Conservation (phyloP, 2,797 vertebrate genomes). For the Adelosebastes latens region DNA sequence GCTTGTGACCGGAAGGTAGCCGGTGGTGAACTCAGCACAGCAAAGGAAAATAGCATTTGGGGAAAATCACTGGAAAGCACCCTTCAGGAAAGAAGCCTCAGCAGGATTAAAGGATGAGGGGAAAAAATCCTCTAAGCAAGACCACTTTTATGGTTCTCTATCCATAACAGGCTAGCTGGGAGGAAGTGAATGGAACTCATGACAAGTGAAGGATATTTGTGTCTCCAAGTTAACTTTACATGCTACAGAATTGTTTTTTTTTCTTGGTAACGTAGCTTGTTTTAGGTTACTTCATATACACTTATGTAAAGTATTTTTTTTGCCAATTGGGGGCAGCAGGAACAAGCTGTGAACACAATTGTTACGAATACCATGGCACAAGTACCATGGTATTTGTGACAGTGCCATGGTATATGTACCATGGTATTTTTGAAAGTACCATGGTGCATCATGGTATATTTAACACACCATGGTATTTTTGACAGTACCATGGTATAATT, state of each 20-base stretch:
- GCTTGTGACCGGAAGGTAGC: conserved; percentile 18
- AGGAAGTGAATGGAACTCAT: background rate
- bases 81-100: conserved; percentile 12
- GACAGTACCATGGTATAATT: too few species aligned
- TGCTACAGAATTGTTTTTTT: background rate
- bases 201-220: background rate
- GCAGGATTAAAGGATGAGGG: conserved; percentile 13
- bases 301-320: background rate
- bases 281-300: background rate
- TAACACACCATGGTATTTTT: too few species aligned
- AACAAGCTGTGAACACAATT: background rate
- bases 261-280: background rate
- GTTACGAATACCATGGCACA: too few species aligned
- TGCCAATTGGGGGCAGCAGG: background rate
- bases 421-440: too few species aligned
- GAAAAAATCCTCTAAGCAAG: background rate
- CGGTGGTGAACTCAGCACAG: conserved; percentile 1
- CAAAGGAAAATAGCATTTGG: conserved; percentile 16
- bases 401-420: too few species aligned
- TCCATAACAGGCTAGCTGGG: background rate
- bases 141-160: conserved; percentile 12
- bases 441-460: too few species aligned
- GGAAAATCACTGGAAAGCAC: conserved; percentile 33
- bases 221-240: background rate
- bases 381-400: too few species aligned